Evolutionary conservation across 2,113 vertebrate species (phyloP).

Genomic region (Microtus oregoni): DNA sequence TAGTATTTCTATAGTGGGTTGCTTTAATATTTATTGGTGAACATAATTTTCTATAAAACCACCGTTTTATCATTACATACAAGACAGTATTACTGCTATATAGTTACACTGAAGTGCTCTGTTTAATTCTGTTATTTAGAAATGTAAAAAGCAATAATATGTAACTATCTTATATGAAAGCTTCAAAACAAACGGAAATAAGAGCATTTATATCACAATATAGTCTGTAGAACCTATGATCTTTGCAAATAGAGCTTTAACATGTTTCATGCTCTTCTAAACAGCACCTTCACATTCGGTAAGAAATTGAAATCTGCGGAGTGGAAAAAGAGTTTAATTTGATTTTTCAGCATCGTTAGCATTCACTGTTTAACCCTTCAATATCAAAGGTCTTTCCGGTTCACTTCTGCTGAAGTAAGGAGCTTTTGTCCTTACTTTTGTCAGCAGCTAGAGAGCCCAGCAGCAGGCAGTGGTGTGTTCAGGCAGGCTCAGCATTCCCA

Average conservation of each 20-base stretch:
- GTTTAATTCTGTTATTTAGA: conserved; percentile 4
- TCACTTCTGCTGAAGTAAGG: conserved; percentile 21
- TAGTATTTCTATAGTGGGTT: neutral
- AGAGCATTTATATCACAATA: neutral
- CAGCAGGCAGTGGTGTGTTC: neutral
- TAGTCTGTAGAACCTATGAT: neutral
- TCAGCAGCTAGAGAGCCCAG: neutral
- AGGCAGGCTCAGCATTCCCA: neutral
- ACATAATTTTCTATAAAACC: neutral
- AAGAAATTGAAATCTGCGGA: neutral
- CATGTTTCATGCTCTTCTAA: neutral
- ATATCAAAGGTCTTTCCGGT: neutral
- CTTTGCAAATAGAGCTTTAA: neutral
- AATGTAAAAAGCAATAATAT: conserved; percentile 28
- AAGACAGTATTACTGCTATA: neutral
- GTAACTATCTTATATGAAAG: neutral
- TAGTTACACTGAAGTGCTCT: neutral
- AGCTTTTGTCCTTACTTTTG: neutral
- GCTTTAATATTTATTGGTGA: neutral
- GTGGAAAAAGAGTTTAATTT: neutral
- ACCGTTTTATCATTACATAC: conserved; percentile 1
- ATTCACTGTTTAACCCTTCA: neutral
- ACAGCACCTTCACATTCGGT: neutral
- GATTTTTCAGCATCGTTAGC: neutral
- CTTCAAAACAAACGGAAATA: neutral